Conservation (phyloP, 1,140 invertebrate genomes). For the Philopotamus ludificatus region DNA sequence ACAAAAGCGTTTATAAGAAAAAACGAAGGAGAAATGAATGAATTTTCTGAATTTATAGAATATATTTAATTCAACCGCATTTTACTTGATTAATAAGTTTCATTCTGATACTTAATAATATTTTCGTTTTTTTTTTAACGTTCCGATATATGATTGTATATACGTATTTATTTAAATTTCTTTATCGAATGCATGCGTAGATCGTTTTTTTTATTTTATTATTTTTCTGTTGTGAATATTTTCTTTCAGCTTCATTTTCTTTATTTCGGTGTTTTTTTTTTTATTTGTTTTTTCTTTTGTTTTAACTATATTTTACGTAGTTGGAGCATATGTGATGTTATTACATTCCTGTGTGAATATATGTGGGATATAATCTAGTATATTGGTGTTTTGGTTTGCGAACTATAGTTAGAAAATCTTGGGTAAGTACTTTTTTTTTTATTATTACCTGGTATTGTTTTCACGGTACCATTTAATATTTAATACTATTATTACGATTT, state of each 20-base stretch:
- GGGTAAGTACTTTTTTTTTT: conserved; percentile 11
- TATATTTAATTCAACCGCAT: too few species aligned
- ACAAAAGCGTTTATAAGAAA: too few species aligned
- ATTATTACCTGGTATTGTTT: conserved; percentile 26
- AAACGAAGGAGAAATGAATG: too few species aligned
- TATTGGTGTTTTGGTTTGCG: conserved; percentile 28
- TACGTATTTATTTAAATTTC: not conserved
- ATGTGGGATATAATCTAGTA: conserved; percentile 6
- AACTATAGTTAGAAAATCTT: conserved; percentile 26
- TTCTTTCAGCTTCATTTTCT: conserved; percentile 10
- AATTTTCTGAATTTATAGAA: too few species aligned
- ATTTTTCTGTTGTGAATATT: not conserved
- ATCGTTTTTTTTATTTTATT: conserved; percentile 5
- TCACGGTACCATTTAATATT: too few species aligned
- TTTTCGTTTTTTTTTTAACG: not conserved
- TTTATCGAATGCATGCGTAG: conserved; percentile 11
- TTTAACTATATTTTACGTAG: too few species aligned
- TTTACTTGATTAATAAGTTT: too few species aligned
- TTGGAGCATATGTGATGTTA: conserved; percentile 1
- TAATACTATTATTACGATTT: too few species aligned
- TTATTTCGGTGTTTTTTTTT: conserved; percentile 10
- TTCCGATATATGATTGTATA: not conserved
- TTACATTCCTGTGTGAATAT: conserved; percentile 9
- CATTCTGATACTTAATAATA: not conserved
- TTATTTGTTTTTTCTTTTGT: conserved; percentile 6